Base-by-base conservation (phyloP, 1,140 invertebrate genomes). In the Drosophila malerkotliana region DNA sequence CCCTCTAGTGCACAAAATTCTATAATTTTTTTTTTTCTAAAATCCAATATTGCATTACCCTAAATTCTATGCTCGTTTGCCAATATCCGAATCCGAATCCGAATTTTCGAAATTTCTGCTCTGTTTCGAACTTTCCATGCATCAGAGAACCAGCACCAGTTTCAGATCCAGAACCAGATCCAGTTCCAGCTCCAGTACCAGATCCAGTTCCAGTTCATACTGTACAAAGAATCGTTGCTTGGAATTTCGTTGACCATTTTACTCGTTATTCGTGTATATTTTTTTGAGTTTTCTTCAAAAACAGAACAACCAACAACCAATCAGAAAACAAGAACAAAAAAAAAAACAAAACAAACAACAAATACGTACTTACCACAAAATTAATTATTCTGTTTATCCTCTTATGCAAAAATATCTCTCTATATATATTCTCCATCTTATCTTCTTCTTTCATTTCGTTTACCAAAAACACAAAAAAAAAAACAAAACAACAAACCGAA, bases 161-260 rank as follows among this genome's bases (percentile, higher is more conserved):
- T 55, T 44, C 66, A 32, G 32, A 6, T 28, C 6, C 26, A 28
- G 26, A 28, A 6, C 26, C 26, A 28, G 26, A 28, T 6, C 26
- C 75, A 79, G 74, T 39, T 72, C 55, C 69, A 79, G 51, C 7
- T 63, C 58, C 69, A 62, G 45, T 12, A 63, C 60, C 59, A 68
- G 49, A 39, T 48, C 44, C 54, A 75, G 57, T 34, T 12, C 54
- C 64, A 72, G 52, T 73, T 73, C 61, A 64, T 75, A 66, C 56
- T 83, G 79, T 83, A 84, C 28, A 84, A 83, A 83, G 58, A 84
- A 64, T 83, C 79, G 79, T 88, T 87, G 82, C 82, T 87, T 87
- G 82, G 82, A 87, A 83, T 78, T 83, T 72, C 80, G 79, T 73
- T 82, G 32, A 61, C 34, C 15, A 7, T 37, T 10, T 37, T 10